Evolutionary conservation across 2,797 vertebrate species (phyloP), one percentile per base, ranked within the genome.

Genomic region (Somateria mollissima): DNA sequence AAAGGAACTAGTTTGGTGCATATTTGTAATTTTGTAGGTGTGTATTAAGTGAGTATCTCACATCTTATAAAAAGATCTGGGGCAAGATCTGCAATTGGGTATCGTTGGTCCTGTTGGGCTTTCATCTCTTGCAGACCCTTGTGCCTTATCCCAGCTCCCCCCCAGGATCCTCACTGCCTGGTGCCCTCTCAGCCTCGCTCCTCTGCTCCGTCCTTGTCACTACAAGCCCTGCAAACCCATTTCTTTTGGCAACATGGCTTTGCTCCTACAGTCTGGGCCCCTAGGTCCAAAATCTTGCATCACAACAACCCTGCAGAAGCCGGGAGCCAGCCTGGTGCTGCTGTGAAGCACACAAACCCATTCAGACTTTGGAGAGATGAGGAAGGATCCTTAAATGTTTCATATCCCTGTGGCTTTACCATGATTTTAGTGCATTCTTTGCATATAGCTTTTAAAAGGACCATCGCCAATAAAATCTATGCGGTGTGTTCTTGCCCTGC

Each of bases 381-480:
- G n/a, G 69, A 65, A 45, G 30, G n/a, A 21, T 71, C 25, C 58
- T 49, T 37, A 6, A 6, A 32, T 8, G 32, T 58, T 77, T 89
- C 17, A 4, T 17, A 49, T n/a, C 7, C 3, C 60, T 27, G 37
- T 53, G n/a, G 24, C 15, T 73, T 70, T 45, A 53, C 13, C 39
- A 10, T 39, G 5, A 70, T 73, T 73, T 30, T 28, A 85, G 24
- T 28, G 32, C 7, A 9, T 41, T 27, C 54, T 79, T 81, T 22
- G 8, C 54, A 7, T 0, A 3, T 22, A 60, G 53, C 61, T 86
- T 84, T 67, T 28, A 45, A 51, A 94, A 86, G 6, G 78, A 22
- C 15, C 2, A 0, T 25, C 11, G 15, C 49, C 66, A 45, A 5
- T 64, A 18, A 64, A 71, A 43, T n/a, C 47, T 1, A 3, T 43